These are phyloP conservation scores for Peromyscus californicus DNA, from an alignment of 2,113 vertebrate species.

Conservation along the genomic window DNA sequence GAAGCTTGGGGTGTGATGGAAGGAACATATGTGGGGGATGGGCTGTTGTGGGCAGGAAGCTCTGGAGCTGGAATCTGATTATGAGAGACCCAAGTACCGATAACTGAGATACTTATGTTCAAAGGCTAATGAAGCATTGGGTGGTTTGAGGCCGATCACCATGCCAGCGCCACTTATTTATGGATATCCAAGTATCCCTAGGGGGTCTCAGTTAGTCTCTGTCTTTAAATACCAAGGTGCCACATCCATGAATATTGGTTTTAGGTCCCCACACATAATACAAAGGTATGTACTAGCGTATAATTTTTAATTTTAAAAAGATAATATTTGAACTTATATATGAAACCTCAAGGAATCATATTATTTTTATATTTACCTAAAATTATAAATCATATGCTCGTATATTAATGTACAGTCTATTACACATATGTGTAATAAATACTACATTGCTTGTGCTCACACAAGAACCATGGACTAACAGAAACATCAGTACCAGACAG, in stretches of 20 bases:
- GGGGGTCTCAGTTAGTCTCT: not conserved
- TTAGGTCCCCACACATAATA: not conserved
- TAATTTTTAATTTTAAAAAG: not conserved
- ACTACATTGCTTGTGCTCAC: not conserved
- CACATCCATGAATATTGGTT: not conserved
- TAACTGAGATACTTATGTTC: not conserved
- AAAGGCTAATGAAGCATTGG: not conserved
- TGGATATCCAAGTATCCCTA: not conserved
- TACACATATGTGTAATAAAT: not conserved
- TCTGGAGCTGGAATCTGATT: not conserved
- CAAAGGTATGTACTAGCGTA: not conserved
- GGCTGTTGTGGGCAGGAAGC: constrained; percentile 52
- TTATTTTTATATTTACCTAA: not conserved
- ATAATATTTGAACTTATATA: not conserved
- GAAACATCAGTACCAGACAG: not conserved
- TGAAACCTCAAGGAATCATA: not conserved
- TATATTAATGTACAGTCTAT: not conserved
- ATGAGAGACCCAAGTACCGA: constrained; percentile 42
- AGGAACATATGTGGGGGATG: constrained; percentile 72
- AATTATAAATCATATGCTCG: not conserved
- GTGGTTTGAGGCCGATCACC: not conserved
- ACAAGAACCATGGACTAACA: not conserved
- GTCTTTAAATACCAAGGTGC: not conserved
- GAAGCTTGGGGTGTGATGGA: constrained; percentile 69
- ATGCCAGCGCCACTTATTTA: not conserved